Conservation (phyloP, 2,113 vertebrate species). For the Mormyrus lacerda region DNA sequence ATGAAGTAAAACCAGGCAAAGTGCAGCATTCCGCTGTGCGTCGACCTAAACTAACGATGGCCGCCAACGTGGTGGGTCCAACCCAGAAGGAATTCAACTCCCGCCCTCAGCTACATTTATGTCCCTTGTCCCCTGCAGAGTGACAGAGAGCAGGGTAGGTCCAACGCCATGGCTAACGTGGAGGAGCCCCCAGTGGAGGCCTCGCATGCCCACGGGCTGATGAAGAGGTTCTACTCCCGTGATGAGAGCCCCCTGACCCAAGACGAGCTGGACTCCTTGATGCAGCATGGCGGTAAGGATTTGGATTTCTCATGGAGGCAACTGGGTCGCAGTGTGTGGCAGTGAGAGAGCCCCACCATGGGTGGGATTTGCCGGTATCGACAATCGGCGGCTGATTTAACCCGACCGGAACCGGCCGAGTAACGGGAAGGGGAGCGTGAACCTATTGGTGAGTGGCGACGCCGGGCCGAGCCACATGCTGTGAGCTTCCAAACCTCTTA, state of each 20-base stretch:
- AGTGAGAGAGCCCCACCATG: background rate
- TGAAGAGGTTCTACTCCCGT: constrained; percentile 15
- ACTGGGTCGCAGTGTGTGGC: background rate
- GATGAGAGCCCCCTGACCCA: constrained; percentile 33
- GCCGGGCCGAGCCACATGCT: background rate
- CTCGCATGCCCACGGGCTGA: background rate
- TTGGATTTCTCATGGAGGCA: background rate
- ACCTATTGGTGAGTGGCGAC: background rate
- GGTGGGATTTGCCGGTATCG: background rate
- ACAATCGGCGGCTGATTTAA: background rate
- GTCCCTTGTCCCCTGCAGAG: background rate
- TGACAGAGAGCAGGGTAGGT: background rate
- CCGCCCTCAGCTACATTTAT: background rate
- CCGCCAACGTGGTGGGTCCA: background rate
- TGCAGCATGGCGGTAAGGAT: constrained; percentile 46
- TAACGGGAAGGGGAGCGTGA: background rate
- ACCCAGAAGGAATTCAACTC: background rate
- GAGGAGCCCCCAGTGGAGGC: constrained; percentile 25
- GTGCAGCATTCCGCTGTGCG: background rate
- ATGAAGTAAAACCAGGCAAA: background rate
- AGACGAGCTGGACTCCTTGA: constrained; percentile 57
- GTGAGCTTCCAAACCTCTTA: background rate
- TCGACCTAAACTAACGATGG: background rate
- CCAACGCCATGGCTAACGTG: constrained; percentile 41
- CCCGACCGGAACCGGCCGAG: background rate